Evolutionary conservation across 2,797 vertebrate genomes (phyloP).

Genomic region (Spea hammondii): DNA sequence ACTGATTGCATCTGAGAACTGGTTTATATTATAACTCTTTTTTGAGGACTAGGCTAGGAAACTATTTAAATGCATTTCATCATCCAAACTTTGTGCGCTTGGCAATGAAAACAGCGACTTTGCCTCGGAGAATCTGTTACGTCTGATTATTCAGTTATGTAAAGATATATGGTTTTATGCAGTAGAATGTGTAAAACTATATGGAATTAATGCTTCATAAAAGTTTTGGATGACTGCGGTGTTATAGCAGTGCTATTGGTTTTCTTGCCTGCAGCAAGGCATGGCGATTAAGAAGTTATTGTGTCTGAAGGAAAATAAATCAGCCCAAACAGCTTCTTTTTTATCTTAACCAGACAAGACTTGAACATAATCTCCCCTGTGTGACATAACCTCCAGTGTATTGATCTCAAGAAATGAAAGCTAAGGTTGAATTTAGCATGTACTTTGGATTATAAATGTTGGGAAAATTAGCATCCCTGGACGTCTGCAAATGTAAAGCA

Average conservation of each 20-base stretch:
- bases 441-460: not conserved
- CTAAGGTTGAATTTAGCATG: not conserved
- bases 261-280: slow-evolving; percentile 41
- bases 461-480: not conserved
- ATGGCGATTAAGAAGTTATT: slow-evolving; percentile 45
- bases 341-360: slow-evolving; percentile 18
- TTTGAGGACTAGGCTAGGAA: no score
- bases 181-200: slow-evolving; percentile 12
- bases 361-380: slow-evolving; percentile 13
- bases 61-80: no score
- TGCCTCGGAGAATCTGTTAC: not conserved
- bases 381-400: slow-evolving; percentile 21
- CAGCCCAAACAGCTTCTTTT: slow-evolving; percentile 17
- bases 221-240: slow-evolving; percentile 28
- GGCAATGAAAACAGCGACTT: not conserved
- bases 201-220: slow-evolving; percentile 40
- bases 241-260: slow-evolving; percentile 29
- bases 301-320: slow-evolving; percentile 40
- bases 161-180: slow-evolving; percentile 27
- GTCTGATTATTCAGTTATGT: slow-evolving; percentile 33
- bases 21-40: no score
- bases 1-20: no score
- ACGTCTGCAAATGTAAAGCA: no score
- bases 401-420: slow-evolving; percentile 3
- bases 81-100: no score